A percentile compares a stretch with the other conserved stretches of the same genome.
These are phyloP conservation scores for Gorsachius goisagi DNA, from an alignment of 2,113 vertebrate genomes.

Conservation along the genomic window DNA sequence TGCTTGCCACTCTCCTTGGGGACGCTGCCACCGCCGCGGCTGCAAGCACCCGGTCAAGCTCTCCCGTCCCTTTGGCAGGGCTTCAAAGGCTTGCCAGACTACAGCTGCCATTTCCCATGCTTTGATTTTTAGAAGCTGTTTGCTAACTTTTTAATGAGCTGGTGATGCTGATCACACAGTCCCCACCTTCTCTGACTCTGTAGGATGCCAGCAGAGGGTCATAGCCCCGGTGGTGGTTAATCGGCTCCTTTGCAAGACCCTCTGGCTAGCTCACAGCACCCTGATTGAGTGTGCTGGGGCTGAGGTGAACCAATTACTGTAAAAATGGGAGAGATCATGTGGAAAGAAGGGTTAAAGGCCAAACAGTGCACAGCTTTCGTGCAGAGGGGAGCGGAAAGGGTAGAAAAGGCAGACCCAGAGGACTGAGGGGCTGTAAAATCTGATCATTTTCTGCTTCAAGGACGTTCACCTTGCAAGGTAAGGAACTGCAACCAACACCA, in stretches of 20 bases:
- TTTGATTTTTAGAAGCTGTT: neutral
- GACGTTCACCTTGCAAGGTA: neutral
- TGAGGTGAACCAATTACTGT: slow-evolving; percentile 9
- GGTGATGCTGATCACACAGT: neutral
- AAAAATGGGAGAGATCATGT: neutral
- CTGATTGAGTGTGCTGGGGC: neutral
- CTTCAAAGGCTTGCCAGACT: neutral
- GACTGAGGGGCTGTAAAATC: neutral
- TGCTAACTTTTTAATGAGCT: neutral
- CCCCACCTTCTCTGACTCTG: neutral
- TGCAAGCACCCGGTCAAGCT: neutral
- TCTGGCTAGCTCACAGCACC: neutral
- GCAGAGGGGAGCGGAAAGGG: neutral
- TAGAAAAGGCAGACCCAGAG: neutral
- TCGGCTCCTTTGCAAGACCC: neutral
- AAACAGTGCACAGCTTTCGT: neutral
- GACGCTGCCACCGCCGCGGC: accelerated
- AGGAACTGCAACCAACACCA: neutral
- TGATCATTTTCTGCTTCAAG: neutral
- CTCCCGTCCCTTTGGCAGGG: neutral
- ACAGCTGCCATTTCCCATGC: neutral
- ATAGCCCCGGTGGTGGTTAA: neutral
- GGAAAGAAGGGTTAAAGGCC: neutral
- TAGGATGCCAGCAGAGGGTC: neutral
- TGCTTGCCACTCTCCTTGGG: neutral